Evolutionary conservation across 37 sponge, comb jelly and placozoan species (phyloP).

Genomic region (Bolinopsis microptera): DNA sequence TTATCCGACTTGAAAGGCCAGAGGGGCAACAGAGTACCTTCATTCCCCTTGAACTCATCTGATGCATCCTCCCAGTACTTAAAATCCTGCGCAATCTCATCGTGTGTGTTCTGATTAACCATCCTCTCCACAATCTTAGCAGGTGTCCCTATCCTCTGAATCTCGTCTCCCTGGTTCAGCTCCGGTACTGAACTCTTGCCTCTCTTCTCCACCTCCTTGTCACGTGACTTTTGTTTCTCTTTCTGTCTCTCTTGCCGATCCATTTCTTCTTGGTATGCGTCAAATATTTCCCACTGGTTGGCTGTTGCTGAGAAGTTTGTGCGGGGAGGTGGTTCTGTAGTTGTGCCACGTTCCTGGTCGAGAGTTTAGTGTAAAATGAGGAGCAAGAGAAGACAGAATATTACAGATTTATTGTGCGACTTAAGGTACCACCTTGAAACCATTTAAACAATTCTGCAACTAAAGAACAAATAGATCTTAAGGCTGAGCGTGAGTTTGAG

Average conservation of each 20-base stretch:
- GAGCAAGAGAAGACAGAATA: background rate
- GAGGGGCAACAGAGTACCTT: constrained; percentile 88
- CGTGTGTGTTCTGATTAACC: constrained; percentile 98
- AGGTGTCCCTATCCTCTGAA: constrained; percentile 73
- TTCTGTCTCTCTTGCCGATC: constrained; percentile 74
- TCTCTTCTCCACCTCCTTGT: constrained; percentile 67
- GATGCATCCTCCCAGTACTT: constrained; percentile 94
- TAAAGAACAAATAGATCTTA: background rate
- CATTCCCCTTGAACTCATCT: constrained; percentile 80
- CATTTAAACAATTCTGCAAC: too few relatives aligned
- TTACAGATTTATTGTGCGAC: too few relatives aligned
- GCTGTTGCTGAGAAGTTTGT: background rate
- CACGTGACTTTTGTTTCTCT: constrained; percentile 76
- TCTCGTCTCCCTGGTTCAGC: constrained; percentile 75
- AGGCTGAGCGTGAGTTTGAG: too few relatives aligned
- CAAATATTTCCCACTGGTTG: constrained; percentile 91
- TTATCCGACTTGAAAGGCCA: constrained; percentile 90
- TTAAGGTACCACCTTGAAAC: too few relatives aligned
- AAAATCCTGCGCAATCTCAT: constrained; percentile 97
- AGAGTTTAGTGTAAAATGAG: background rate
- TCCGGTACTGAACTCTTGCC: background rate
- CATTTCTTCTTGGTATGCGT: constrained; percentile 91
- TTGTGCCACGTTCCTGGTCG: constrained; percentile 80
- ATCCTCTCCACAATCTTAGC: constrained; percentile 94
- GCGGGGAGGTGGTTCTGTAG: constrained; percentile 95